Percentiles rank a stretch among this genome's conserved stretches.
Conservation (phyloP, 2,888 invertebrate species). For the Bibio marci region DNA sequence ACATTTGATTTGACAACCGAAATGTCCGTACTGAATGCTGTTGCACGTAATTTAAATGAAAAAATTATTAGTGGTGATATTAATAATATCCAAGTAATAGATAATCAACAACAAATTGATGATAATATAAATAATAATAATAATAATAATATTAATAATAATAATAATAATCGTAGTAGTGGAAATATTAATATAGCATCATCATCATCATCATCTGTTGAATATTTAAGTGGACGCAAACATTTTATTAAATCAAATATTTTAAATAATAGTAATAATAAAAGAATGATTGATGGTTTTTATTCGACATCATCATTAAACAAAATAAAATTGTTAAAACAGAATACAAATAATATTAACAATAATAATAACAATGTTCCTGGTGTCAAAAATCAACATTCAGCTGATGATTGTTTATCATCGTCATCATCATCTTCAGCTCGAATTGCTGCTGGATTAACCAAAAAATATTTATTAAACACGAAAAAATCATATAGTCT, state of each 20-base stretch:
- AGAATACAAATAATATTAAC: background rate
- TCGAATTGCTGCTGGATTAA: no score
- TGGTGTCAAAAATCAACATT: constrained; percentile 9
- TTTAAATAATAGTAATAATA: no score
- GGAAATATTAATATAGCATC: no score
- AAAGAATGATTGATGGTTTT: no score
- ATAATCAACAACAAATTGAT: constrained; percentile 1
- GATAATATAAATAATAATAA: constrained; percentile 1
- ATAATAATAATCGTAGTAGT: background rate
- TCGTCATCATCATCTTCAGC: no score
- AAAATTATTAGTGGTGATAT: constrained; percentile 9
- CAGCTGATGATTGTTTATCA: constrained; percentile 11
- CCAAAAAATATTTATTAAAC: background rate
- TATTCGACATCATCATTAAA: no score
- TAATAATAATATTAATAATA: constrained; percentile 3
- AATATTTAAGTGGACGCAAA: no score
- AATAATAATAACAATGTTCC: constrained; percentile 1
- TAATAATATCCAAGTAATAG: background rate
- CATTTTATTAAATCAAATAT: no score
- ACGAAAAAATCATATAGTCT: constrained; percentile 9
- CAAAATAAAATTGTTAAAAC: no score
- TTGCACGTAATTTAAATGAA: constrained; percentile 11
- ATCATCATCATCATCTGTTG: no score
- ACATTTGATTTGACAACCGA: constrained; percentile 14
- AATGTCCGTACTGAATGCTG: constrained; percentile 11